phyloP scores from a whole-genome alignment of 2,797 vertebrate species.

The Rhinogobio ventralis region DNA sequence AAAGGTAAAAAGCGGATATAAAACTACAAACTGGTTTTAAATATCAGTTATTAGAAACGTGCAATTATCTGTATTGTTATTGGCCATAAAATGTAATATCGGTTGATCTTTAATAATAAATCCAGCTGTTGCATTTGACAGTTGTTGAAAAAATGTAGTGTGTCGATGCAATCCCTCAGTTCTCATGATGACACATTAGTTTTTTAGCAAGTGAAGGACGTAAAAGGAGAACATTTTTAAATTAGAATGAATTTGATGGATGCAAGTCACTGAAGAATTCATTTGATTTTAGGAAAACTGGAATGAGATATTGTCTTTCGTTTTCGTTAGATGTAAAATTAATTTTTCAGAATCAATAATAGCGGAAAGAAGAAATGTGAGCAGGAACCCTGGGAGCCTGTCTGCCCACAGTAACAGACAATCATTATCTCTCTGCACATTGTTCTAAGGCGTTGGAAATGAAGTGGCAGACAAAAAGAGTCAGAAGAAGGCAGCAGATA shows the following conservation, averaged over 20 bases:
- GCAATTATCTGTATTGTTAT: not conserved
- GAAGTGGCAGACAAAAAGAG: conserved; percentile 22
- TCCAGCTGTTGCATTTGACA: not conserved
- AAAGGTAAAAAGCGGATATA: not conserved
- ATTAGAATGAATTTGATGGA: not conserved
- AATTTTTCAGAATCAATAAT: not conserved
- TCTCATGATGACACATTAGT: not conserved
- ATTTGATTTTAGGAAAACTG: not conserved
- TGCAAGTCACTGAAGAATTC: not conserved
- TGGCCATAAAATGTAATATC: not conserved
- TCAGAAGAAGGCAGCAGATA: conserved; percentile 54
- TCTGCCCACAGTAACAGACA: conserved; percentile 49
- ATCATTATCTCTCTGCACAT: conserved; percentile 59
- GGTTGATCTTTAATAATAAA: not conserved
- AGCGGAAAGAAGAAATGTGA: conserved; percentile 14
- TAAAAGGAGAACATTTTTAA: not conserved
- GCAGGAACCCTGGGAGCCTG: not conserved
- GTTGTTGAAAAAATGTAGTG: not conserved
- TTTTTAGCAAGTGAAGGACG: not conserved
- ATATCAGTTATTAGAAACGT: not conserved
- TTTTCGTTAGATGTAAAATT: not conserved
- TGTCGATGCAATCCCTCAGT: not conserved
- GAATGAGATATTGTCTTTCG: not conserved
- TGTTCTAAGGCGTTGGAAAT: conserved; percentile 46
- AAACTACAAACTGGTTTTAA: not conserved